Evolutionary conservation across 2,888 invertebrate species (phyloP), one percentile per base, ranked within the genome.

Genomic region (Cancer borealis): DNA sequence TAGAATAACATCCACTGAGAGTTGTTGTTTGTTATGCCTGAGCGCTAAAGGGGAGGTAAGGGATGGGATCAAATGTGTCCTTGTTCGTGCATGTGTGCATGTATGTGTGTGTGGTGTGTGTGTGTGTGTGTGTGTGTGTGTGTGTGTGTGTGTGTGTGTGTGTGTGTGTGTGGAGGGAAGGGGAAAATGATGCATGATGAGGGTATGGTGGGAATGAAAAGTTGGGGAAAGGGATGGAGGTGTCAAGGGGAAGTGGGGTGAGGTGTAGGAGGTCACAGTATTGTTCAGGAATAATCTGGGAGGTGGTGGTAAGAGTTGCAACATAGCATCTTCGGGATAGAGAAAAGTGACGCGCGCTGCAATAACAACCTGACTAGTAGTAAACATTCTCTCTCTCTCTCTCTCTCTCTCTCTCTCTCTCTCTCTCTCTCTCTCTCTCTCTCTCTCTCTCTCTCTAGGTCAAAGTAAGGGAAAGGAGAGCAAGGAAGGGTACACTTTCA

Each of bases 81-180:
- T 49, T 90, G 73, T 60, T 17, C 21, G 39, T 45, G 66, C 21
- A 45, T 39, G 91, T 39, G 66, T 60, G 87, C 30, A 87, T 79
- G 79, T 79, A 30, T 79, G 79, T 79, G 79, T 79, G 79, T 79
- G 79, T 79, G 79, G 73, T 60, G 39, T 21, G 73, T 60, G 39
- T 21, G 39, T 45, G 66, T 45, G 66, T 39, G 91, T 39, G 66
- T 60, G 87, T 49, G 92, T 79, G 79, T 79, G 79, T 79, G 79
- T 79, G 79, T 79, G 79, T 79, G 79, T 79, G 79, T 79, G 79
- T 79, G 79, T 79, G 79, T 79, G 79, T 79, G 30, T 79, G 79
- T 79, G 79, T 79, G 79, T 79, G 79, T 79, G 79, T 30, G 26
- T 26, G 79, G 30, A 30, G 8, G 8, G 30, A 79, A 2, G 30